These are phyloP conservation scores for Hypsibius dujardini DNA, from an alignment of 1,140 invertebrate species.

Conservation along the genomic window DNA sequence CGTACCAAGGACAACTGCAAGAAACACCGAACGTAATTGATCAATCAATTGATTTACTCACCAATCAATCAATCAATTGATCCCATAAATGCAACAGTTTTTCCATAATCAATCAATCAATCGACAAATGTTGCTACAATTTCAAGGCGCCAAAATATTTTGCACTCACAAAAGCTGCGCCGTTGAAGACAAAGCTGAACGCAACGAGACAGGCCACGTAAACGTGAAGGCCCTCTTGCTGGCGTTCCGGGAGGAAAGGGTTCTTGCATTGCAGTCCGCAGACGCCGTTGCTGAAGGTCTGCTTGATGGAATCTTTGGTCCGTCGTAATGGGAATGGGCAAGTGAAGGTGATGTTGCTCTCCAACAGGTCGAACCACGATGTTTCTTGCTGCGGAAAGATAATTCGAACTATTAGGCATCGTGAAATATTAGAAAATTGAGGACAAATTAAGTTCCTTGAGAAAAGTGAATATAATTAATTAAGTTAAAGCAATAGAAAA, in stretches of 20 bases:
- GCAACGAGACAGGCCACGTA: slow-evolving; percentile 55
- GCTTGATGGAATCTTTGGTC: slow-evolving; percentile 55
- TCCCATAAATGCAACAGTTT: no score
- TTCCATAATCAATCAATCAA: no score
- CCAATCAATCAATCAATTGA: no score
- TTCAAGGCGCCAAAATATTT: no score
- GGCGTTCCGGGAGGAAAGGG: slow-evolving; percentile 58
- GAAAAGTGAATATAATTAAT: no score
- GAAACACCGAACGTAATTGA: no score
- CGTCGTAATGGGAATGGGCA: slow-evolving; percentile 62
- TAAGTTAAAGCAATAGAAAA: no score
- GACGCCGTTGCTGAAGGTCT: slow-evolving; percentile 68
- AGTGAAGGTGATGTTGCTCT: slow-evolving; percentile 61
- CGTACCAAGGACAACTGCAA: slow-evolving; percentile 68
- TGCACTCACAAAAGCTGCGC: slow-evolving; percentile 54
- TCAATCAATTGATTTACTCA: no score
- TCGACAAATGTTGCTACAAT: no score
- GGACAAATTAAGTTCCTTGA: no score
- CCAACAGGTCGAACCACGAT: slow-evolving; percentile 43
- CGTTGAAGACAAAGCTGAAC: slow-evolving; percentile 52
- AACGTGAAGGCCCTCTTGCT: slow-evolving; percentile 60
- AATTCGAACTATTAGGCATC: no score
- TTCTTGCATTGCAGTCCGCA: slow-evolving; percentile 74
- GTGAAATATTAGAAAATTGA: no score
- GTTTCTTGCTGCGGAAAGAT: slow-evolving; percentile 42